A percentile compares a stretch with the other conserved stretches of the same genome.
Evolutionary conservation across 2,113 vertebrate genomes (phyloP).

Genomic region (Baryphthengus martii): DNA sequence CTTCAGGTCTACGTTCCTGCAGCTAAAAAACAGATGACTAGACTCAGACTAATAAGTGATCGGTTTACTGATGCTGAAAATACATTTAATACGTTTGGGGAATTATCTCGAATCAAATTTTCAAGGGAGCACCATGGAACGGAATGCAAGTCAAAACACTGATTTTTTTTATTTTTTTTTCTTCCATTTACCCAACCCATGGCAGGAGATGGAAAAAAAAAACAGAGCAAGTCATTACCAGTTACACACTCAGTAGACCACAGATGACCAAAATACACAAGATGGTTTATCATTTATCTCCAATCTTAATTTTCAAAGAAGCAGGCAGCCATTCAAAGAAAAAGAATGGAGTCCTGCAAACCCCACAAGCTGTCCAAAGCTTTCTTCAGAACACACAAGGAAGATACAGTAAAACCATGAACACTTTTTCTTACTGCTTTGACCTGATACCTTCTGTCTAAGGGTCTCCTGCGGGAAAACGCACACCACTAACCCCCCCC

Average conservation of each 20-base stretch:
- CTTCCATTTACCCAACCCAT: background rate
- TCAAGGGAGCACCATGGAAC: background rate
- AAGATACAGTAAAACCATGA: background rate
- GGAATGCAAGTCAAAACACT: background rate
- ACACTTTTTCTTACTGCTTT: background rate
- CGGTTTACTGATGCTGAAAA: background rate
- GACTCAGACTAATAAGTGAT: background rate
- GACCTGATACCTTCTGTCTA: background rate
- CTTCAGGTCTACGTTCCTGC: background rate
- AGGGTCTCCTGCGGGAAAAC: background rate
- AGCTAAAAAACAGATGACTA: conserved; percentile 5
- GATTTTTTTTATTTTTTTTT: background rate
- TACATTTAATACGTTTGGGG: background rate
- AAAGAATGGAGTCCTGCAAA: background rate
- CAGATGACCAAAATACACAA: background rate
- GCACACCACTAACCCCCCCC: background rate
- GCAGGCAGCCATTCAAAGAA: background rate
- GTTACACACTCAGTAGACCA: background rate
- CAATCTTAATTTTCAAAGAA: background rate
- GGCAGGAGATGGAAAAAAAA: background rate
- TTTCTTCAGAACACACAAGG: background rate
- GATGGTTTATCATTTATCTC: background rate
- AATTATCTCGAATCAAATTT: background rate
- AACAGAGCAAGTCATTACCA: background rate
- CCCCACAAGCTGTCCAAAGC: background rate